phyloP scores from a whole-genome alignment of 2,113 vertebrate genomes.

The Charina bottae region DNA sequence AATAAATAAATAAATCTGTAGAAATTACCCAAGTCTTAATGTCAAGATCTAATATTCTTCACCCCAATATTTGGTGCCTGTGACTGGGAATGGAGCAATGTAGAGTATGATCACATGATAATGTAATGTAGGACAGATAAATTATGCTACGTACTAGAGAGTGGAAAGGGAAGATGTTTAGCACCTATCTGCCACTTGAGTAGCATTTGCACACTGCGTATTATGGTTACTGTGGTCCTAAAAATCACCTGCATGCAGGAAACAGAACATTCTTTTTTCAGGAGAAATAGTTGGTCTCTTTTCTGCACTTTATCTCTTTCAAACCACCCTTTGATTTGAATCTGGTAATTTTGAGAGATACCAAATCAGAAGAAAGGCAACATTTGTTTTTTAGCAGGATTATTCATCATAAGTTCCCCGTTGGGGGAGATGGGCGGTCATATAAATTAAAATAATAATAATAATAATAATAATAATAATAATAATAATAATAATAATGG shows the following conservation, averaged over 20 bases:
- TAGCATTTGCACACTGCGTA: not conserved
- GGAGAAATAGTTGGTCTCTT: not conserved
- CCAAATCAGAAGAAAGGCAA: not conserved
- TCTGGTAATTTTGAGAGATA: slow-evolving; percentile 26
- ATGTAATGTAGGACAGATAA: not conserved
- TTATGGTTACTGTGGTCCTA: not conserved
- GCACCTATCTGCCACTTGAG: not conserved
- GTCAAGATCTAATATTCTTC: not conserved
- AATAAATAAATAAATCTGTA: too few species aligned
- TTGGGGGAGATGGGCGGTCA: too few species aligned
- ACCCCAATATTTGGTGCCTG: not conserved
- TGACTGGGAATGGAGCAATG: not conserved
- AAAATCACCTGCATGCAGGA: not conserved
- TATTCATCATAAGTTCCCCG: too few species aligned
- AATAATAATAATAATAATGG: too few species aligned
- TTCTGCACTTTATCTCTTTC: not conserved
- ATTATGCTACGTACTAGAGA: not conserved
- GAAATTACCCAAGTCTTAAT: not conserved
- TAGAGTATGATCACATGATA: not conserved
- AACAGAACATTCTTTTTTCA: not conserved
- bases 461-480: too few species aligned
- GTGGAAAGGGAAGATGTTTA: not conserved
- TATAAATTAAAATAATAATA: too few species aligned
- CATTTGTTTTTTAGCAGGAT: not conserved
- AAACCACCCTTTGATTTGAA: not conserved